Conservation (phyloP, 1,140 invertebrate species). For the Musca vetustissima region DNA sequence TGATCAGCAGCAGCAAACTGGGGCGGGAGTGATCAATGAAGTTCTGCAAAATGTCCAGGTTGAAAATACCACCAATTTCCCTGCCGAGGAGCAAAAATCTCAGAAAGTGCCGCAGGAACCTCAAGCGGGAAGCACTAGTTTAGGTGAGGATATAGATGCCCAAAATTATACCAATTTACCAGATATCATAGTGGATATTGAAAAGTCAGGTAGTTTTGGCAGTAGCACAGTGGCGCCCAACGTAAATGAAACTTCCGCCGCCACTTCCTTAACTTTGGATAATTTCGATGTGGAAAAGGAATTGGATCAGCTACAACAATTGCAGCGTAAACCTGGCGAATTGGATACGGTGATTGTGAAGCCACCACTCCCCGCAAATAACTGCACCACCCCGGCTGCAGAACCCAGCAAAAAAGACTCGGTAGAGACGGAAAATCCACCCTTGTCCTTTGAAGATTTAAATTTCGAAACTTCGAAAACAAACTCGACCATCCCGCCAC, state of each 20-base stretch:
- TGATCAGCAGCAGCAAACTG: neutral
- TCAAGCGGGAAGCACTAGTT: no score
- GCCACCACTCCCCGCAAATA: no score
- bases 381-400: no score
- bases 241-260: neutral
- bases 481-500: neutral
- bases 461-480: neutral
- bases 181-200: constrained; percentile 53
- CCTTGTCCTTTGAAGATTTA: neutral
- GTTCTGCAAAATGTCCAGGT: neutral
- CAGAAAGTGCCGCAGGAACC: neutral
- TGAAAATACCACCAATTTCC: neutral
- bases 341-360: no score
- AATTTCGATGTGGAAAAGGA: constrained; percentile 53
- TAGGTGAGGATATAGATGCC: constrained; percentile 27
- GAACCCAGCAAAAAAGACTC: no score
- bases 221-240: neutral
- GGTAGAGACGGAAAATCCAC: neutral
- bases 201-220: constrained; percentile 36
- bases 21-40: neutral
- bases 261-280: constrained; percentile 30
- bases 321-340: no score
- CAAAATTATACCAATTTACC: constrained; percentile 42
- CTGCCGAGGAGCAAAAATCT: neutral
- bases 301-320: constrained; percentile 42